Evolutionary conservation across 2,888 invertebrate species (phyloP).

Genomic region (Conops quadrifasciatus): DNA sequence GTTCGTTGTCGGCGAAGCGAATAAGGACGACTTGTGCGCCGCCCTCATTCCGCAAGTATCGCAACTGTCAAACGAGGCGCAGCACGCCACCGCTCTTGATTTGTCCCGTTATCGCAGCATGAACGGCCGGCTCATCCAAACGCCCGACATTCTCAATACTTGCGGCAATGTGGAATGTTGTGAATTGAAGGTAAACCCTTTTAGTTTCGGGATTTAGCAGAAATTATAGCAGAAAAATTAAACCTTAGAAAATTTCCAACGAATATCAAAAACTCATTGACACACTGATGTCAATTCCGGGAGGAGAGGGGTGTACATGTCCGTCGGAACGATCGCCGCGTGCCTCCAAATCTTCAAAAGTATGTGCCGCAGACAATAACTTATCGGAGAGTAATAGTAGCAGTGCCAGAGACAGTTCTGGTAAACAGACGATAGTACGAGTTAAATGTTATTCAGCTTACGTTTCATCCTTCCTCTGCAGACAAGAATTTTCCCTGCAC

Average conservation of each 20-base stretch:
- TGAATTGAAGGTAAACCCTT: conserved; percentile 46
- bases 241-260: conserved; percentile 41
- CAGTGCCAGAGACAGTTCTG: conserved; percentile 43
- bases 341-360: conserved; percentile 24
- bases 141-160: conserved; percentile 43
- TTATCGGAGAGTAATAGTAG: conserved; percentile 34
- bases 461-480: conserved; percentile 11
- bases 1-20: conserved; percentile 51
- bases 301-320: conserved; percentile 1
- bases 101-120: conserved; percentile 50
- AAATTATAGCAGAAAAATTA: background rate
- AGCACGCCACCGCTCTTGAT: conserved; percentile 50
- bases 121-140: conserved; percentile 43
- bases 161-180: conserved; percentile 43
- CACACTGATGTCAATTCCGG: conserved; percentile 32
- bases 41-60: conserved; percentile 39
- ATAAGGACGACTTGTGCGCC: conserved; percentile 43
- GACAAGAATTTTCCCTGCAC: conserved; percentile 35
- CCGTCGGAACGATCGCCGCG: conserved; percentile 5
- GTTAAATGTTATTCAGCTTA: background rate
- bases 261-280: conserved; percentile 44
- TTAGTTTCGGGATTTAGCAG: background rate
- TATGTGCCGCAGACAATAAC: conserved; percentile 35
- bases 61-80: conserved; percentile 40
- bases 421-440: conserved; percentile 25